Evolutionary conservation across 2,113 vertebrate species (phyloP), one percentile per base, ranked within the genome.

Genomic region (Deroptyus accipitrinus): DNA sequence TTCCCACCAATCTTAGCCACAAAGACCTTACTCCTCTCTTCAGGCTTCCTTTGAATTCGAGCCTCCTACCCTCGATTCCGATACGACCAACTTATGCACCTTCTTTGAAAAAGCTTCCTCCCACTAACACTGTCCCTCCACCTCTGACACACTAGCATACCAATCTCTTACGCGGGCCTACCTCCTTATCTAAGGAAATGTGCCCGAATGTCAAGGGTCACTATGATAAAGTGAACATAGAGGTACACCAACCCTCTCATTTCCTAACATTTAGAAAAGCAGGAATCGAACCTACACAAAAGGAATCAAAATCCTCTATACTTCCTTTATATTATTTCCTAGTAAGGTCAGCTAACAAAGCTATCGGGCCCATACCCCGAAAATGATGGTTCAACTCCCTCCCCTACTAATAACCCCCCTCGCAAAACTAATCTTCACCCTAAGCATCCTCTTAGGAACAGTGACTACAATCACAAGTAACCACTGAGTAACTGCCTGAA

Each of bases 311-410:
- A 75, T 48, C 35, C 92, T 77, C 2, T 4, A 78, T 96, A 93
- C 91, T 96, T 24, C 97, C 96, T 3, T 24, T 97, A 96, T 68
- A 97, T 90, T 80, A 96, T 14, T 81, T 94, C 2, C 95, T 97
- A 98, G 94, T 91, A 97, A 33, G 22, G 83, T 97, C 92, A 97
- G 96, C 35, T 37, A 37, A 37, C 35, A 37, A 37, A 37, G 35
- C 35, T 37, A 37, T 37, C 35, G 35, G 35, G 35, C 35, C 35
- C 35, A 37, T 37, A 37, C 35, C 35, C 35, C 35, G 35, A 37
- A 37, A 37, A 37, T 37, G 35, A 37, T 37, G 35, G 35, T 37
- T 37, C 35, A 37, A 37, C 35, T 8, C 35, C 35, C 8, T 37
- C 35, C 35, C 8, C 35, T 37, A 8, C 35, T 37, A 37, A 37